phyloP scores from a whole-genome alignment of 2,797 vertebrate species.

The Rhinella marina region DNA sequence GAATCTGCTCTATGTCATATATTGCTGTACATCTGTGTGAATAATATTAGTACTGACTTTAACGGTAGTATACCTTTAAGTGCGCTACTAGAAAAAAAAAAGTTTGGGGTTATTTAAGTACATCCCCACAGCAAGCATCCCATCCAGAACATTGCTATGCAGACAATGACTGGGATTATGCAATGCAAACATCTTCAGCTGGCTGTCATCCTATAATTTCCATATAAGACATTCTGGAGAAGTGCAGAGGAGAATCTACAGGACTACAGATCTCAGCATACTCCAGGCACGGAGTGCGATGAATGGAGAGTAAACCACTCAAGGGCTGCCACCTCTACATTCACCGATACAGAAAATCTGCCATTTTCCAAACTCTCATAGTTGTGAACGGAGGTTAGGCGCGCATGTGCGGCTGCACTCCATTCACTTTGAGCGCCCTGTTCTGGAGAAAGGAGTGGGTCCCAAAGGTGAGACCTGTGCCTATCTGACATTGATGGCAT shows the following conservation, averaged over 20 bases:
- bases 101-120: constrained; percentile 27
- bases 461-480: no score
- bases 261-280: constrained; percentile 1
- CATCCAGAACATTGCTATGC: not conserved
- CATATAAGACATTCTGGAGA: constrained; percentile 6
- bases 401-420: no score
- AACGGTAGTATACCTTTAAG: not conserved
- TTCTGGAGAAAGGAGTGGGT: no score
- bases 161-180: not conserved
- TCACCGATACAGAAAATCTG: no score
- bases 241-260: not conserved
- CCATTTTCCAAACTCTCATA: no score
- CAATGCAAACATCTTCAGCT: not conserved
- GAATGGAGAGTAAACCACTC: no score
- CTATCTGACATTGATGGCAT: no score
- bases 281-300: no score
- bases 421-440: no score
- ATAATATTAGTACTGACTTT: not conserved
- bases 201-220: not conserved
- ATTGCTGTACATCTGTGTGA: no score
- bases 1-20: not conserved
- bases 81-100: not conserved
- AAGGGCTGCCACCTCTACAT: no score
- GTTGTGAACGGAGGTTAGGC: no score
- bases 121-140: not conserved